phyloP scores from a whole-genome alignment of 2,888 invertebrate species.

The Aleiodes testaceus region DNA sequence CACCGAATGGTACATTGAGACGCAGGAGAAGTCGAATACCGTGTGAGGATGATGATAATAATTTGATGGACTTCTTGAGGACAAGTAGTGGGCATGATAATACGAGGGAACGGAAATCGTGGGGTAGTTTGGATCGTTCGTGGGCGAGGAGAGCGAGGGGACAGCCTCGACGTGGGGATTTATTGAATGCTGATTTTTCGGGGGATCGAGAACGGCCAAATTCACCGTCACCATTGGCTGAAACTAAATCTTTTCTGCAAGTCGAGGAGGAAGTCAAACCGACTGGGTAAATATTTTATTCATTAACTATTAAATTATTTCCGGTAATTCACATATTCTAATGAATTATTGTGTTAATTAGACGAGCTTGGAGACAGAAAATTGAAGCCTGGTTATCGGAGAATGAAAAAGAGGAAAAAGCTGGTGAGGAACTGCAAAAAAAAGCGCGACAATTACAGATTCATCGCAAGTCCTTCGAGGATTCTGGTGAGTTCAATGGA shows the following conservation, averaged over 20 bases:
- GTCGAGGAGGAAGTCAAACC: conserved; percentile 76
- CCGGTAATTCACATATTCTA: conserved; percentile 48
- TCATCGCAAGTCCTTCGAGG: conserved; percentile 87
- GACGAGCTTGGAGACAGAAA: conserved; percentile 90
- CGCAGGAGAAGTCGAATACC: conserved; percentile 87
- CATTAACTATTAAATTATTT: conserved; percentile 17
- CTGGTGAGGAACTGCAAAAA: conserved; percentile 81
- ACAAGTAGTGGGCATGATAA: conserved; percentile 83
- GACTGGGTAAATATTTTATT: conserved; percentile 72
- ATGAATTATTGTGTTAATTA: conserved; percentile 50
- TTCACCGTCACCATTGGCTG: conserved; percentile 79
- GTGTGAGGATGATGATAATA: conserved; percentile 87
- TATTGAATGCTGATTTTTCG: conserved; percentile 82
- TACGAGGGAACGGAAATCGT: conserved; percentile 84
- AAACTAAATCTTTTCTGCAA: conserved; percentile 74
- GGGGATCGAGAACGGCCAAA: conserved; percentile 83
- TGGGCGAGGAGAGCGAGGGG: conserved; percentile 88
- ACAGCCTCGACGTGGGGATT: conserved; percentile 85
- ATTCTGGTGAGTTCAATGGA: conserved; percentile 79
- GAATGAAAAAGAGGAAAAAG: conserved; percentile 86
- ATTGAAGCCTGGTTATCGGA: conserved; percentile 94
- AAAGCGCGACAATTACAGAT: conserved; percentile 80
- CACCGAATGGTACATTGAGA: conserved; percentile 90
- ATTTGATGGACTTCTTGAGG: conserved; percentile 88
- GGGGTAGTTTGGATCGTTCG: conserved; percentile 92